Evolutionary conservation across 2,113 vertebrate genomes (phyloP).

Genomic region (Trogon melanurus): DNA sequence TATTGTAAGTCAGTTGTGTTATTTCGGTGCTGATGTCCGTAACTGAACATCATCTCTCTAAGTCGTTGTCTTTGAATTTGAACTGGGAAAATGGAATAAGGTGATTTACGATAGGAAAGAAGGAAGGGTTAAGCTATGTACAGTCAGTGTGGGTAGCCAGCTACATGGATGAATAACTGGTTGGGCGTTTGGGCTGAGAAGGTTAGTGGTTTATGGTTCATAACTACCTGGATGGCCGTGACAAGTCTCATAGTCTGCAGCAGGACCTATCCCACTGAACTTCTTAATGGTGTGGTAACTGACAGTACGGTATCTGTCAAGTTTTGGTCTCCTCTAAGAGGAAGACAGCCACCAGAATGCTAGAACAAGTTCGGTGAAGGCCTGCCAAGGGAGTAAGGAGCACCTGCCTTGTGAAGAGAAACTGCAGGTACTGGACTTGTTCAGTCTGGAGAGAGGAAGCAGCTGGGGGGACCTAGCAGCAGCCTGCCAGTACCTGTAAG

Average conservation of each 20-base stretch:
- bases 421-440: not conserved
- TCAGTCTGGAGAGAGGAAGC: not conserved
- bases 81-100: not conserved
- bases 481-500: not conserved
- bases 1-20: not conserved
- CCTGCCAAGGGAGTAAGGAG: not conserved
- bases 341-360: not conserved
- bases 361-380: not conserved
- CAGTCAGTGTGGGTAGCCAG: not conserved
- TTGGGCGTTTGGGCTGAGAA: not conserved
- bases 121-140: not conserved
- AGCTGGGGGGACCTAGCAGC: not conserved
- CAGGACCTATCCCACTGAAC: not conserved
- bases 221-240: not conserved
- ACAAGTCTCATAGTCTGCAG: not conserved
- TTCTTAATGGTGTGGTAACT: not conserved
- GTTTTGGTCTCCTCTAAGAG: not conserved
- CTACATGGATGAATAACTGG: not conserved
- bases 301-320: accelerated
- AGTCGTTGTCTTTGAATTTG: not conserved
- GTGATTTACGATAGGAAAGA: not conserved
- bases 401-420: not conserved
- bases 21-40: not conserved
- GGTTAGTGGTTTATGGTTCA: not conserved
- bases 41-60: not conserved